Base-by-base conservation (phyloP, 2,113 vertebrate genomes). In the Mustela lutreola region DNA sequence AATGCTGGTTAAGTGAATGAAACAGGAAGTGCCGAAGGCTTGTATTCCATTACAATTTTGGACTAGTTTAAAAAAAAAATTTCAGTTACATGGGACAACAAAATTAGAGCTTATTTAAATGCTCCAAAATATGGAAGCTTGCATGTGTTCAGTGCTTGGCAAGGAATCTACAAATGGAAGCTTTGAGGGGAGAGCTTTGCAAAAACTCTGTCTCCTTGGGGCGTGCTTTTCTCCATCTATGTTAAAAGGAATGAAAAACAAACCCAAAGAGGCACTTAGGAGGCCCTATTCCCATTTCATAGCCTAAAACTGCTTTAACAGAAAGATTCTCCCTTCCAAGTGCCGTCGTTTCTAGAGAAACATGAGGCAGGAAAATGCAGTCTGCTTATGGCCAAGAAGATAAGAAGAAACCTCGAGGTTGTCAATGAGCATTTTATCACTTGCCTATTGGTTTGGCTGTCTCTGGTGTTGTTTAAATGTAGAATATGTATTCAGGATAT, bases 61-160 rank as follows among this genome's bases (percentile, higher is more conserved):
- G 82, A 31, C 6, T 22, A 22, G 75, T 50, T 95, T 21, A 60
- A 45, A 45, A 95, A 95, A 90, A 89, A 81, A 79, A 31, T 48
- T 48, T 76, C 76, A 70, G 86, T 85, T 78, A 84, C 63, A 11
- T 2, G 73, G 56, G 70, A 89, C 60, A 83, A 94, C 62, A 91
- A 81, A 96, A 95, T 45, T 58, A 82, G 73, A 95, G 73, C 79
- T 87, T 42, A 67, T 83, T 96, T 67, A 76, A 95, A 79, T 70
- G 36, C 63, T 89, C 53, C n/a, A 42, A 83, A 83, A 53, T 50
- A 78, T 1, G 56, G 18, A 86, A 4, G 28, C 53, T 21, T 76
- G 73, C 39, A 28, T 75, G 14, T 71, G 79, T 78, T 48, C 22
- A 2, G 78, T 18, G 65, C 62, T 83, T 63, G 36, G 86, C 45